Evolutionary conservation across 2,888 invertebrate genomes (phyloP), one percentile per base, ranked within the genome.

Genomic region (Sarcophaga carnaria): DNA sequence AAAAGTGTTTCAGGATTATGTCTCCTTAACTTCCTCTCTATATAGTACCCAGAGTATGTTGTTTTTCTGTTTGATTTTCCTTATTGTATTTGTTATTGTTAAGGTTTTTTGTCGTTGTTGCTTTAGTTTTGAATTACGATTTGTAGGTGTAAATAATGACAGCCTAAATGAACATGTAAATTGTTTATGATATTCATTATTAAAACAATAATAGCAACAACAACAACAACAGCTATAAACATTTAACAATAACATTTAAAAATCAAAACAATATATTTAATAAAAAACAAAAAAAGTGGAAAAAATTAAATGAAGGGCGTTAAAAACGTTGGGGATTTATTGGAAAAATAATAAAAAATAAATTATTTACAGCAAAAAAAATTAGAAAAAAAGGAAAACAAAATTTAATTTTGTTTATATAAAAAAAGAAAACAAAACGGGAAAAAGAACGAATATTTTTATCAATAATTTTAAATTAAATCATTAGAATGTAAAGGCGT

Each of bases 71-170:
- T 17, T 10, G 0, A 37, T 14, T 54, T 14, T 54, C 12, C 12
- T 4, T 10, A 3, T 54, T 54, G 12, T 17, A 17, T 4, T 54
- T 17, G 54, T 54, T 54, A 12, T 54, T 17, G 5, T 14, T 14
- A 4, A 1, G 1, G 17, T 14, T 54, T 37, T 8, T 37, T 37
- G 6, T 27, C 37, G 1, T 49, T 14, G 10, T 54, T 54, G 12
- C 14, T 49, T 17, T 54, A 17, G 1, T 37, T 54, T 54, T 54
- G 12, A 17, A 54, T 54, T 54, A 14, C 14, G 14, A 14, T 3
- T 49, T 54, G 54, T 54, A 54, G 54, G 75, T 71, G 75, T 79
- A 86, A 79, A 82, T 81, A 82, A 86, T 80, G 82, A 82, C 86
- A 71, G 66, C 71, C 72, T 82, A 86, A 82, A 82, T 80, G 79